Evolutionary conservation across 2,797 vertebrate genomes (phyloP).

Genomic region (Australoheros facetus): DNA sequence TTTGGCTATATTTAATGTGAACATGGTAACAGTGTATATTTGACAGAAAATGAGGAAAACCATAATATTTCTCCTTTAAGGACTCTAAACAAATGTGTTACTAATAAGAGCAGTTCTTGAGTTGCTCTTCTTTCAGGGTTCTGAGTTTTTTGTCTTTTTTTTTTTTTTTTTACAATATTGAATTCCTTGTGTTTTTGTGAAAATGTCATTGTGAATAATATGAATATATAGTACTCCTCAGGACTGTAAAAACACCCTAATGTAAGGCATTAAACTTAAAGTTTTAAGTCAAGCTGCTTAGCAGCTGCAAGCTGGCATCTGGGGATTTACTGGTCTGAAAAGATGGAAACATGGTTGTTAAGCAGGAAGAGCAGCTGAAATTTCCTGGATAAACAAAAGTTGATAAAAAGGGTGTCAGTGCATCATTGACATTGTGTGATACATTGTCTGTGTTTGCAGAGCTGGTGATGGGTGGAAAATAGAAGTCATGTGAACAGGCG

Average conservation of each 20-base stretch:
- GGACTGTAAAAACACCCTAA: background rate
- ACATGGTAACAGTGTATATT: too few relatives aligned
- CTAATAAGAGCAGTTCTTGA: too few relatives aligned
- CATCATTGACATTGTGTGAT: constrained; percentile 9
- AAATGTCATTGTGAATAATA: constrained; percentile 16
- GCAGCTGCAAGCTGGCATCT: background rate
- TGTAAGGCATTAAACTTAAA: constrained; percentile 2
- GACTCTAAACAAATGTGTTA: background rate
- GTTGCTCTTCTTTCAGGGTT: background rate
- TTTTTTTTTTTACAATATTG: background rate
- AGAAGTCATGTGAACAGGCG: constrained; percentile 33
- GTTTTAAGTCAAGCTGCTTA: background rate
- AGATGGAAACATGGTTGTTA: constrained; percentile 3
- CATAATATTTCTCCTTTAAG: background rate
- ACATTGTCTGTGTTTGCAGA: constrained; percentile 1
- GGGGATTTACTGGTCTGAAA: background rate
- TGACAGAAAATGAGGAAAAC: background rate
- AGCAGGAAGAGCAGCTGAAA: constrained; percentile 6
- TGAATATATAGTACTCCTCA: background rate
- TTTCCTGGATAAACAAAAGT: constrained; percentile 21
- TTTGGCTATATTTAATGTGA: too few relatives aligned
- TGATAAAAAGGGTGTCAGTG: background rate
- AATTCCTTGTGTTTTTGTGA: background rate
- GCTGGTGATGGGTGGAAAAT: constrained; percentile 11
- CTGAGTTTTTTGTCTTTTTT: background rate